phyloP scores from a whole-genome alignment of 2,888 invertebrate genomes.

The Pharmacophagus antenor region DNA sequence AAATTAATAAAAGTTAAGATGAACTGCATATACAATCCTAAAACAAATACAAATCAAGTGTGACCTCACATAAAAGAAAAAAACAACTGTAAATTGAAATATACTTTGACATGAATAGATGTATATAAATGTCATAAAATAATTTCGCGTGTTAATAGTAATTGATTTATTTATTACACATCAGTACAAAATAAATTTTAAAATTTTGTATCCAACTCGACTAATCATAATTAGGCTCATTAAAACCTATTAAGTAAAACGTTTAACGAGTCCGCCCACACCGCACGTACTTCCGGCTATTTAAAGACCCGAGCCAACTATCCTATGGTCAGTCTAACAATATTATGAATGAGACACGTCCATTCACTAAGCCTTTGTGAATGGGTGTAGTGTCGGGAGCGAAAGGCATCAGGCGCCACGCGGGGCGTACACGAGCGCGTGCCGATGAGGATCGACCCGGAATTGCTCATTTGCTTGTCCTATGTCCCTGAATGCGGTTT shows the following conservation, averaged over 20 bases:
- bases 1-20: no score
- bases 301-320: slow-evolving; percentile 10
- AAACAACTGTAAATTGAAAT: no score
- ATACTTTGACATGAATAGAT: no score
- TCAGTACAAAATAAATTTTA: background rate
- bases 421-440: slow-evolving; percentile 36
- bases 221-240: slow-evolving; percentile 9
- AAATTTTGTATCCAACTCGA: background rate
- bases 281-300: slow-evolving; percentile 2
- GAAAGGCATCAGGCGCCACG: slow-evolving; percentile 37
- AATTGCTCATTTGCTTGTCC: slow-evolving; percentile 50
- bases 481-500: slow-evolving; percentile 32
- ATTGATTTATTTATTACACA: no score
- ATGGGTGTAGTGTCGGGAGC: slow-evolving; percentile 37
- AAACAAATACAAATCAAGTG: no score
- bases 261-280: slow-evolving; percentile 13
- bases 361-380: slow-evolving; percentile 41
- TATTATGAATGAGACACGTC: slow-evolving; percentile 30
- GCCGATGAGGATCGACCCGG: slow-evolving; percentile 42
- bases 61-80: no score
- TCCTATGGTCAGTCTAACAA: slow-evolving; percentile 20
- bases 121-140: no score
- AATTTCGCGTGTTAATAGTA: no score
- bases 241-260: slow-evolving; percentile 5
- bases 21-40: no score